Evolutionary conservation across 2,888 invertebrate species (phyloP).

Genomic region (Eupithecia subumbrata): DNA sequence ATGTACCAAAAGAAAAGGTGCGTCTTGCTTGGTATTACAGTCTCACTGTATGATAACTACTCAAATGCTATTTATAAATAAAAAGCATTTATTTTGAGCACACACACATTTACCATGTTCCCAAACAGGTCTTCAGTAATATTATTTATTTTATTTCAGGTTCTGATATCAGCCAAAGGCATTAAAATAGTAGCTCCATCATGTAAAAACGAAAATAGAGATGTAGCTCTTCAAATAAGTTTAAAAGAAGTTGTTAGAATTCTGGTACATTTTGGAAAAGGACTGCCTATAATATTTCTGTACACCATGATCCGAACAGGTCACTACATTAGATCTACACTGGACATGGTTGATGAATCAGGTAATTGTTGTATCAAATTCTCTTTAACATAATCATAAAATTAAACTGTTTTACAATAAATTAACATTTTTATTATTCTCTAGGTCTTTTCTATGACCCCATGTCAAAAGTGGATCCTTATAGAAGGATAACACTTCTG

Average conservation of each 20-base stretch:
- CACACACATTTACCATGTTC: neutral
- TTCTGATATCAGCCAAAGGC: constrained; percentile 83
- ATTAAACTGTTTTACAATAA: neutral
- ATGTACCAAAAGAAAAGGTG: constrained; percentile 89
- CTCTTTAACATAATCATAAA: neutral
- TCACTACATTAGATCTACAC: constrained; percentile 86
- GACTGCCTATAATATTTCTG: constrained; percentile 91
- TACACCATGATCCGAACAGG: constrained; percentile 89
- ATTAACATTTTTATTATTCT: constrained; percentile 21
- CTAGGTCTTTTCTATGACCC: constrained; percentile 85
- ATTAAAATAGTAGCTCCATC: constrained; percentile 85
- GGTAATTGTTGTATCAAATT: constrained; percentile 51
- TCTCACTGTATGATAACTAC: neutral
- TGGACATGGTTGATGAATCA: constrained; percentile 87
- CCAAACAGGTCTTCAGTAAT: neutral
- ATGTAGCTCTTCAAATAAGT: constrained; percentile 87
- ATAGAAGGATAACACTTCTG: constrained; percentile 89
- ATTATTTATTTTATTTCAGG: constrained; percentile 66
- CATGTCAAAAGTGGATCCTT: constrained; percentile 86
- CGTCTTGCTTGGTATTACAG: neutral
- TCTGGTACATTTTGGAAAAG: constrained; percentile 90
- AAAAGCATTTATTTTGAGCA: neutral
- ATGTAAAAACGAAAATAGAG: constrained; percentile 79
- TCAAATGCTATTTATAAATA: neutral
- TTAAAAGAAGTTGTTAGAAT: constrained; percentile 89